Conservation (phyloP, 2,113 vertebrate species). For the Donacobius atricapilla region DNA sequence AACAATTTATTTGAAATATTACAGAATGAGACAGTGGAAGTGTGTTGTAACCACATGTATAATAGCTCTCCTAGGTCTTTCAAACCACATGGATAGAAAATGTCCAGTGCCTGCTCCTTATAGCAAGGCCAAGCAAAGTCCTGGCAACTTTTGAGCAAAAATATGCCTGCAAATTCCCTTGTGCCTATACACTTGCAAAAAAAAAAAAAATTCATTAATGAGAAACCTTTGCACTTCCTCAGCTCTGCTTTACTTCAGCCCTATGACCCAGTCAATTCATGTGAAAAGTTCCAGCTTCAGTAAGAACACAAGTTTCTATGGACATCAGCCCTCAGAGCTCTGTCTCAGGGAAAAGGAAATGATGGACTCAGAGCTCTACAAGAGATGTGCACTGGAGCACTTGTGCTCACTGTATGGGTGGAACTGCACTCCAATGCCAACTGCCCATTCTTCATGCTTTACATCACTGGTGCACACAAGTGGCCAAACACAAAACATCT, state of each 20-base stretch:
- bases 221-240: neutral
- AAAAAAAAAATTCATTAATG: neutral
- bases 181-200: neutral
- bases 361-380: neutral
- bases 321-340: neutral
- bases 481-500: neutral
- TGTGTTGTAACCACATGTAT: neutral
- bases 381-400: neutral
- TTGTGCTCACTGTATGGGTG: fast-evolving
- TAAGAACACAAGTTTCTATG: neutral
- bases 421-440: neutral
- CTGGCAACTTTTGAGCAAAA: neutral
- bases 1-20: neutral
- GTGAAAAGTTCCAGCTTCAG: neutral
- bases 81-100: neutral
- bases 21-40: neutral
- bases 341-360: neutral
- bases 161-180: neutral
- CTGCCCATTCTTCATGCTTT: neutral
- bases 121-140: neutral
- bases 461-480: neutral
- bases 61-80: neutral
- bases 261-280: neutral
- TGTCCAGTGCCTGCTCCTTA: neutral
- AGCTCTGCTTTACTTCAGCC: neutral